Evolutionary conservation across 2,888 invertebrate genomes (phyloP).

Genomic region (Vannuccia rotundouncinata): DNA sequence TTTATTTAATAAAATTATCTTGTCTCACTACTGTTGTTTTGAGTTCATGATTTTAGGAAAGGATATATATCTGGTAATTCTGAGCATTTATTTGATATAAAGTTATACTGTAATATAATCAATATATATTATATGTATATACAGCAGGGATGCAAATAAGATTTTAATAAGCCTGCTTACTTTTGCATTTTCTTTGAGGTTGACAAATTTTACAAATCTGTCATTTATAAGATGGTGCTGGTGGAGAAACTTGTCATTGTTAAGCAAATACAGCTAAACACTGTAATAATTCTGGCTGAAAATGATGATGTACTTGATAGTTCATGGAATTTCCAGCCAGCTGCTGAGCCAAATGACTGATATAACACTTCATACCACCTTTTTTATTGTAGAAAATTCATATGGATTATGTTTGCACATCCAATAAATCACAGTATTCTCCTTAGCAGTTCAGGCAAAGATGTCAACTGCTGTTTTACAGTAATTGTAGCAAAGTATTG

Average conservation of each 20-base stretch:
- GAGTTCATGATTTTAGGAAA: no score
- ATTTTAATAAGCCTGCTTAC: conserved; percentile 11
- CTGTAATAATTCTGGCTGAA: conserved; percentile 20
- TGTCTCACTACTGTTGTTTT: no score
- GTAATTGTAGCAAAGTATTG: conserved; percentile 19
- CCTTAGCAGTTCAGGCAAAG: conserved; percentile 16
- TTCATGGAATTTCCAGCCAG: conserved; percentile 17
- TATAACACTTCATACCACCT: conserved; percentile 11
- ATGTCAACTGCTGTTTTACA: conserved; percentile 21
- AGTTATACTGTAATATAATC: no score
- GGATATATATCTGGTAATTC: no score
- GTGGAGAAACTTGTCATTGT: conserved; percentile 13
- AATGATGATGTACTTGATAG: neutral
- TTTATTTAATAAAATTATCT: no score
- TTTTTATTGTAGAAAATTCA: conserved; percentile 1
- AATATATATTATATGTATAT: no score
- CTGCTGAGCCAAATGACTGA: conserved; percentile 14
- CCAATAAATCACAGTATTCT: conserved; percentile 11
- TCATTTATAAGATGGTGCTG: conserved; percentile 4
- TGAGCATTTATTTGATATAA: no score
- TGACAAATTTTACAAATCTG: neutral
- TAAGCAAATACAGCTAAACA: conserved; percentile 23
- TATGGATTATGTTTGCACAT: neutral
- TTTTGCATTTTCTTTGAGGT: conserved; percentile 20
- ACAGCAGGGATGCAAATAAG: no score